These are phyloP conservation scores for Myotis yumanensis DNA, from an alignment of 2,113 vertebrate genomes.

Conservation along the genomic window DNA sequence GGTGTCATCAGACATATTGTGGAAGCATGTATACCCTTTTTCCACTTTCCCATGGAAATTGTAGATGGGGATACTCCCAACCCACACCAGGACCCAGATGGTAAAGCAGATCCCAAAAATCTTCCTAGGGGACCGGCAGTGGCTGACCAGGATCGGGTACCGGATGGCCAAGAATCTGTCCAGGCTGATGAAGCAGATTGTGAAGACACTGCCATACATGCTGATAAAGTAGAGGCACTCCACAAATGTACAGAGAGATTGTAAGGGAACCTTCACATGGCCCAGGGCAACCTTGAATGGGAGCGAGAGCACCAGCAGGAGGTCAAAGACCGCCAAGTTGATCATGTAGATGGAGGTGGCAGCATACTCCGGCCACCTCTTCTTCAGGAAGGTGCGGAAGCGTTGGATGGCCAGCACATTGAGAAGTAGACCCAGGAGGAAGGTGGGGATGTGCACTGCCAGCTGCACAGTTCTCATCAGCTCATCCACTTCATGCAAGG, in stretches of 20 bases:
- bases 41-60: constrained; percentile 57
- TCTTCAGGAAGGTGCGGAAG: constrained; percentile 86
- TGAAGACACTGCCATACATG: constrained; percentile 93
- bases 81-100: constrained; percentile 87
- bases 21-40: constrained; percentile 82
- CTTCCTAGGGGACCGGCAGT: constrained; percentile 84
- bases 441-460: constrained; percentile 89
- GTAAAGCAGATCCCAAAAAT: constrained; percentile 79
- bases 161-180: constrained; percentile 91
- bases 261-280: fast-evolving
- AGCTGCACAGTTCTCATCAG: constrained; percentile 81
- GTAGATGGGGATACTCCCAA: constrained; percentile 79
- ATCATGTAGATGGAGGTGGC: constrained; percentile 93
- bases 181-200: constrained; percentile 89
- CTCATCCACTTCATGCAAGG: constrained; percentile 63
- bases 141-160: constrained; percentile 84
- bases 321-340: constrained; percentile 89
- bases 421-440: constrained; percentile 86
- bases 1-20: constrained; percentile 81
- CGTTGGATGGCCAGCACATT: constrained; percentile 86
- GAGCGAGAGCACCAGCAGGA: constrained; percentile 89
- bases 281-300: constrained; percentile 87
- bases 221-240: constrained; percentile 91
- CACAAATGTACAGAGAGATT: constrained; percentile 82
- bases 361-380: constrained; percentile 71